These are phyloP conservation scores for Dinocampus coccinellae DNA, from an alignment of 2,888 invertebrate species.

Conservation along the genomic window DNA sequence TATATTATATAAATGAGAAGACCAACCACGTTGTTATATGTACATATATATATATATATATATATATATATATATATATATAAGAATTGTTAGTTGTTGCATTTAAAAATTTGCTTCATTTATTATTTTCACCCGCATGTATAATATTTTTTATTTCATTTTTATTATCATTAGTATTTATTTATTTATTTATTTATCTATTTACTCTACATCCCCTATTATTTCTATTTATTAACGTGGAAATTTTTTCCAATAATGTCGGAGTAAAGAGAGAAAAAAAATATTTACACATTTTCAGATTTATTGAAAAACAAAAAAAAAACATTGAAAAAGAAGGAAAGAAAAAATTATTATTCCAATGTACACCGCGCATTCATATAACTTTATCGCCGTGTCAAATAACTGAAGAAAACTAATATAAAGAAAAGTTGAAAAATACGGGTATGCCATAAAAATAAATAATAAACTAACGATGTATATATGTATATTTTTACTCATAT, in stretches of 20 bases:
- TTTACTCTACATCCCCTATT: neutral
- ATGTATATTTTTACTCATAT: no score
- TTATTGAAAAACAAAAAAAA: no score
- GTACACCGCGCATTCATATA: no score
- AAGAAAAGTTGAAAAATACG: constrained; percentile 9
- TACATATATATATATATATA: neutral
- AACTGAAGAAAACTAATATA: neutral
- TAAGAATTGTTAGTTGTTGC: neutral
- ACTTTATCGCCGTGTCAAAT: neutral
- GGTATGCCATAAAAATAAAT: neutral
- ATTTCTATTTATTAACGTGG: neutral
- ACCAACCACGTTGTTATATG: constrained; percentile 7
- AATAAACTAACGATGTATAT: neutral
- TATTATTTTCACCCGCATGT: constrained; percentile 4
- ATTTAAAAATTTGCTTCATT: constrained; percentile 9
- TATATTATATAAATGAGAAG: neutral
- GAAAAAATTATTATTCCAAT: neutral
- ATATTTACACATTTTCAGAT: neutral
- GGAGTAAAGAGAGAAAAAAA: neutral
- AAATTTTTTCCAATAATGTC: neutral
- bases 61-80: neutral
- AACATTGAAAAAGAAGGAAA: neutral
- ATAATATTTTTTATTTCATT: neutral
- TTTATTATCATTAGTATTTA: neutral
- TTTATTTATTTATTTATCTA: neutral